Base-by-base conservation (phyloP, 2,888 invertebrate genomes). In the Dynastes maya region DNA sequence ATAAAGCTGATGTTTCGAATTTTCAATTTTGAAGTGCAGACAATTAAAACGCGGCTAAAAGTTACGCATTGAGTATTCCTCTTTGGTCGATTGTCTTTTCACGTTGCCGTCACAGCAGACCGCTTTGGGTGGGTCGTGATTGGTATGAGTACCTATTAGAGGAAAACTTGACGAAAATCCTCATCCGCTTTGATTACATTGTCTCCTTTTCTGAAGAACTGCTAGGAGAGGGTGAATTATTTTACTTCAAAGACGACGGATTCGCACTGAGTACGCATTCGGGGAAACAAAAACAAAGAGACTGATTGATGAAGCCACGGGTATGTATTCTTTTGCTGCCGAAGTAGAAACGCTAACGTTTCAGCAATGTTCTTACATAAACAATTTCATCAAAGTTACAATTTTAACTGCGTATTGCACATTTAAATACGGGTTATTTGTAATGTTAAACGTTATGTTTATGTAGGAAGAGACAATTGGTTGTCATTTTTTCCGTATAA, bases 171-270 rank as follows among this genome's bases (percentile, higher is more conserved):
- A 71, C 55, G 55, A 37, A 55, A 71, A 71, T 45, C 49, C 37
- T 32, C 71, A 53, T 53, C 37, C 37, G 55, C 71, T 71, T 71
- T 71, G 71, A 71, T 58, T 71, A 37, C 16, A 55, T 37, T 55
- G 53, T 71, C 55, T 45, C 40, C 16, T 29, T 71, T 71, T 71
- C 29, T 55, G 58, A 32, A 71, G 40, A 55, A 53, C 11, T 55
- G n/a, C 22, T 29, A 45, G 11, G 45, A 45, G 45, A 11, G 55
- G 32, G 53, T 71, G 55, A 55, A 29, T 71, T 71, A 55, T 71
- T 71, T 71, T 55, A 16, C 71, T 71, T 71, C 29, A 29, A 71
- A 71, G 55, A 37, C 55, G 37, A 51, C 29, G 13, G 51, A 27
- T 68, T 27, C 8, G 5, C 27, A 22, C 68, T 68, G 49, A 49